Base-by-base conservation (phyloP, 2,797 vertebrate species). In the Manis javanica region DNA sequence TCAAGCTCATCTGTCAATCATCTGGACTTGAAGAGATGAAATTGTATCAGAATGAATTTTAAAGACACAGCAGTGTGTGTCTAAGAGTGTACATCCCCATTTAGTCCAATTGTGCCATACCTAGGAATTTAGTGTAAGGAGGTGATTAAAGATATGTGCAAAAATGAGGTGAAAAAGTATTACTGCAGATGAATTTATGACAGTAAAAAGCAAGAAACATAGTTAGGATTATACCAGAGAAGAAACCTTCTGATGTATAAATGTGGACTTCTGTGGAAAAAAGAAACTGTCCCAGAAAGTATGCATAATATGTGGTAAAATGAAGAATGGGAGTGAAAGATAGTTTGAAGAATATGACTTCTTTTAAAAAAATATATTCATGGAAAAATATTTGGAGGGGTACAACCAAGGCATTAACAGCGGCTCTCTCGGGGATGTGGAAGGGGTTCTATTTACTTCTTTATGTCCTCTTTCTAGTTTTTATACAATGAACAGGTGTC, bases 381-480 rank as follows among this genome's bases (percentile, higher is more conserved):
- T 34, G 19, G 39, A 77, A 61, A 68, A 87, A 39, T 31, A 46
- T 23, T 71, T 93, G 71, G 75, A 68, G 79, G 14, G 29, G 37
- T 61, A 66, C 29, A 72, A 68, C 10, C 7, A 39, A 72, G 21
- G 9, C 16, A 55, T 61, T 85, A 72, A 23, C 2, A 63, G 59
- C 42, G 46, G 16, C 34, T 61, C 1, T 83, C 8, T 64, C 37
- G 29, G 63, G 24, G 34, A 49, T 77, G 3, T 87, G 21, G 10
- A 57, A 71, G 21, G 29, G 16, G 26, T 83, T 74, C 15, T 37
- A 23, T 78, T 91, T 92, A 87, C 49, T 92, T 90, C 68, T 78
- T 95, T 87, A 39, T 84, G 23, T 79, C 5, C 39, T 51, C n/a
- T 87, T 74, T 87, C 66, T 85, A 64, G 71, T 71, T 88, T 92